phyloP scores from a whole-genome alignment of 2,113 vertebrate species.

The Percina caprodes region DNA sequence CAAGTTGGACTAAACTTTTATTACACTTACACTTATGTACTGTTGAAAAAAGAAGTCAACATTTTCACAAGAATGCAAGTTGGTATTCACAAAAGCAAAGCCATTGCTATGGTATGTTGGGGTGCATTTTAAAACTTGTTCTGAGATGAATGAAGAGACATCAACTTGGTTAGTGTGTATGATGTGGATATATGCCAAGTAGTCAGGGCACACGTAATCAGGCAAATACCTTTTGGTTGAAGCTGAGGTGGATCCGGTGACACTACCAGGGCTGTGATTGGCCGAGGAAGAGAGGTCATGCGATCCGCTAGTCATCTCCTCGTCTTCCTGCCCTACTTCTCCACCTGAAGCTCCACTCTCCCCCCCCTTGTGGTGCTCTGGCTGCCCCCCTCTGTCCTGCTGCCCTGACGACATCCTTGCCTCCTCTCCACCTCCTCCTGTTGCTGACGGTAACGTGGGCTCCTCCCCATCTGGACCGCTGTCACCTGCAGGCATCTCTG shows the following conservation, averaged over 20 bases:
- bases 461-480: slow-evolving; percentile 58
- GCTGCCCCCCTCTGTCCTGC: slow-evolving; percentile 1
- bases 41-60: not conserved
- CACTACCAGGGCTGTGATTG: slow-evolving; percentile 63
- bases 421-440: slow-evolving; percentile 23
- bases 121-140: slow-evolving; percentile 2
- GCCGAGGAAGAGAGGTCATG: slow-evolving; percentile 48
- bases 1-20: not conserved
- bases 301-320: slow-evolving; percentile 60
- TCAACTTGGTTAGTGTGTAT: not conserved
- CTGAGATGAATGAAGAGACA: not conserved
- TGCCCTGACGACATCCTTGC: slow-evolving; percentile 11
- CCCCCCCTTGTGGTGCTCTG: slow-evolving; percentile 23
- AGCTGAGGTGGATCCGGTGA: slow-evolving; percentile 68
- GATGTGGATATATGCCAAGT: not conserved
- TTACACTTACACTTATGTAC: no score
- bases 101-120: not conserved
- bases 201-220: not conserved
- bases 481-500: slow-evolving; percentile 62
- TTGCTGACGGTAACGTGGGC: slow-evolving; percentile 15
- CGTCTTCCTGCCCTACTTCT: slow-evolving; percentile 64
- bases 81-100: not conserved
- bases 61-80: not conserved
- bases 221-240: slow-evolving; percentile 82
- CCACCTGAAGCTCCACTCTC: slow-evolving; percentile 52